Evolutionary conservation across 2,113 vertebrate genomes (phyloP).

Genomic region (Merops nubicus): DNA sequence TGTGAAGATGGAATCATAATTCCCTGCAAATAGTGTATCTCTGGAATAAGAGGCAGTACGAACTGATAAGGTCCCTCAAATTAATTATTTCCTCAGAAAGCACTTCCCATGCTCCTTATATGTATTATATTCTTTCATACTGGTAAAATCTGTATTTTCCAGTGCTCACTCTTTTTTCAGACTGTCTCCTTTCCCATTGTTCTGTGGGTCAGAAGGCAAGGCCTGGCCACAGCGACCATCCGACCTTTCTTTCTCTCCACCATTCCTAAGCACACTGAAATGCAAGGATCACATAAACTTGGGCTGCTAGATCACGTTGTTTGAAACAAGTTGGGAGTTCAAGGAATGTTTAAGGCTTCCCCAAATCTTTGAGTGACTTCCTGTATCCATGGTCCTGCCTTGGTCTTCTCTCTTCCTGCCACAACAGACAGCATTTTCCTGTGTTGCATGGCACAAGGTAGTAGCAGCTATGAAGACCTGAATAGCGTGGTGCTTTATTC

Average conservation of each 20-base stretch:
- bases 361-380: not conserved
- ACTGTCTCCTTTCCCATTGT: not conserved
- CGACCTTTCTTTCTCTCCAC: not conserved
- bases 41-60: not conserved
- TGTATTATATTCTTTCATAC: not conserved
- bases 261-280: not conserved
- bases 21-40: not conserved
- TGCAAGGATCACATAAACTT: not conserved
- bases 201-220: not conserved
- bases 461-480: not conserved
- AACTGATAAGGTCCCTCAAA: not conserved
- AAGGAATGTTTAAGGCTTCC: not conserved
- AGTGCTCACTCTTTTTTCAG: not conserved
- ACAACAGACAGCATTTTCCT: not conserved
- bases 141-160: not conserved
- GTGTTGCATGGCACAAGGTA: not conserved
- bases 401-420: not conserved
- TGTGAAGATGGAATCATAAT: not conserved
- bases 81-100: slow-evolving; percentile 12
- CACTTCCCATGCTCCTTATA: not conserved
- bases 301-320: not conserved
- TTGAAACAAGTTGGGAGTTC: not conserved
- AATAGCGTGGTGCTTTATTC: not conserved
- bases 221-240: not conserved
- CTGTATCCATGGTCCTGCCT: not conserved